phyloP scores from a whole-genome alignment of 2,888 invertebrate species.

The Polyploca ridens region DNA sequence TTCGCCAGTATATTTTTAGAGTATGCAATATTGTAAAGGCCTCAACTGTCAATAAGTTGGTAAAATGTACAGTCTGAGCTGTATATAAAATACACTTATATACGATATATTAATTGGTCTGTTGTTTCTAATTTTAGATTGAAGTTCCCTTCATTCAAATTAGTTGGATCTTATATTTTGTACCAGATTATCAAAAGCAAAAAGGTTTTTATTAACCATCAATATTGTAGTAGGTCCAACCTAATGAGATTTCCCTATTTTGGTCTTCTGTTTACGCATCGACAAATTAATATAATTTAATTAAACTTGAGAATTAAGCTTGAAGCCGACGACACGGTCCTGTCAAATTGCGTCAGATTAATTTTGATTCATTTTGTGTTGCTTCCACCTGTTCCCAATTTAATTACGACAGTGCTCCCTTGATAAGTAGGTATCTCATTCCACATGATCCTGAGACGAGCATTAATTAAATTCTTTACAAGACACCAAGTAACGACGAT shows the following conservation, averaged over 20 bases:
- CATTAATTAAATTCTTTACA: constrained; percentile 69
- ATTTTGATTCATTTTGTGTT: constrained; percentile 78
- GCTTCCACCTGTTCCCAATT: constrained; percentile 78
- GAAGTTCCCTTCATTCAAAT: too few relatives aligned
- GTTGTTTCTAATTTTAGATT: too few relatives aligned
- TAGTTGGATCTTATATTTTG: too few relatives aligned
- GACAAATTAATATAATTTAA: constrained; percentile 59
- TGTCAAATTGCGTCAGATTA: constrained; percentile 75
- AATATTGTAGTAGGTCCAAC: not conserved
- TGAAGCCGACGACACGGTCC: constrained; percentile 58
- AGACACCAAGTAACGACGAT: constrained; percentile 32
- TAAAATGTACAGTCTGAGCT: not conserved
- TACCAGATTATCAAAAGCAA: too few relatives aligned
- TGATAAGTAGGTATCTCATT: constrained; percentile 76
- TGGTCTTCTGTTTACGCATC: constrained; percentile 40
- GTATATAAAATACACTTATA: too few relatives aligned
- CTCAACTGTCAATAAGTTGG: not conserved
- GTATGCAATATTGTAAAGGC: not conserved
- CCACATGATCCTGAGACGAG: constrained; percentile 60
- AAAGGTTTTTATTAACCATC: too few relatives aligned
- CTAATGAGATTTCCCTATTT: constrained; percentile 34
- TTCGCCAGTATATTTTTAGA: not conserved
- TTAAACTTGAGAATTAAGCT: constrained; percentile 65
- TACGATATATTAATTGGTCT: too few relatives aligned
- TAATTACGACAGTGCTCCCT: constrained; percentile 71